phyloP scores from a whole-genome alignment of 2,113 vertebrate species.

The Anarrhichthys ocellatus region DNA sequence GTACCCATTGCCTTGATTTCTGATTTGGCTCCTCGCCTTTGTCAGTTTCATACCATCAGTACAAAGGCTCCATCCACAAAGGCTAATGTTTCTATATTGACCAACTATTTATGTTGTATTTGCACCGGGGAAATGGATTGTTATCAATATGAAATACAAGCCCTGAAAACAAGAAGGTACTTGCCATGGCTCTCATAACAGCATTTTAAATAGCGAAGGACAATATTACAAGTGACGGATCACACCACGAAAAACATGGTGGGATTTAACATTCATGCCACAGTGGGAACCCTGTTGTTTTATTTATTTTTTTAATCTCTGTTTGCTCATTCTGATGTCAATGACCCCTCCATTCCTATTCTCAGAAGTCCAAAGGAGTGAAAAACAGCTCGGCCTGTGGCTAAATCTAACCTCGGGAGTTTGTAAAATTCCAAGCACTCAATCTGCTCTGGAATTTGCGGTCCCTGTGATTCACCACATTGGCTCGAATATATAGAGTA shows the following conservation, averaged over 20 bases:
- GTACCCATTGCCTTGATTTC: background rate
- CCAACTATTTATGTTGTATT: background rate
- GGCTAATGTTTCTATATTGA: background rate
- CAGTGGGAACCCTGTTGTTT: constrained; percentile 7
- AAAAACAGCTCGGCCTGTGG: constrained; percentile 1
- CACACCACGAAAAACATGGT: background rate
- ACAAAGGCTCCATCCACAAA: background rate
- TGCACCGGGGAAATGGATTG: too few species aligned
- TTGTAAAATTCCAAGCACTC: constrained; percentile 1
- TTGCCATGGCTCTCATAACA: too few species aligned
- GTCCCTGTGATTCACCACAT: background rate
- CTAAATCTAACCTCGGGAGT: background rate
- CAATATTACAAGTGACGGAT: background rate
- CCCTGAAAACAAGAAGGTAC: too few species aligned
- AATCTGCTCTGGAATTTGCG: constrained; percentile 37
- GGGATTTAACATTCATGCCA: constrained; percentile 26
- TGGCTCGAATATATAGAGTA: background rate
- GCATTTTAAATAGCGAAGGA: too few species aligned
- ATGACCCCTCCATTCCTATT: constrained; percentile 26
- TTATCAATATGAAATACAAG: too few species aligned
- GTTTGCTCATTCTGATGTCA: constrained; percentile 42
- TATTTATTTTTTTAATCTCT: background rate
- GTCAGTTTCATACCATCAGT: background rate
- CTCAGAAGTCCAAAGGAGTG: constrained; percentile 15
- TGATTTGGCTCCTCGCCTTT: too few species aligned